Base-by-base conservation (phyloP, 2,113 vertebrate genomes). In the Cebus imitator region DNA sequence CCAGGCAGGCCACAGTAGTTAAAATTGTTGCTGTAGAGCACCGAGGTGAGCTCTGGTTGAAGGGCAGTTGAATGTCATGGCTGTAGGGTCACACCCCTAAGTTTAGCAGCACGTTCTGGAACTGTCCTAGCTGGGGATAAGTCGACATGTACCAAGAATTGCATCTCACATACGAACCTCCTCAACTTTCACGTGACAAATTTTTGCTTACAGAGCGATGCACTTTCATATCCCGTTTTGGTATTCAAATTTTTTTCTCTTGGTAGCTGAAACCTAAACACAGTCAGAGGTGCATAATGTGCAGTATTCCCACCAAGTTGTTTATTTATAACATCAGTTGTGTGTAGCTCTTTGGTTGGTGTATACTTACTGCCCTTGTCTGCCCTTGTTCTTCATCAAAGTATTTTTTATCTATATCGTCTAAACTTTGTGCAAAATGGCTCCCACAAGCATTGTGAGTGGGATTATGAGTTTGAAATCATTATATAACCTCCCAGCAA, bases 111-210 rank as follows among this genome's bases (percentile, higher is more conserved):
- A 0, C 13, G 2, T 37, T n/a, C 75, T 32, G 10, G 75, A 55
- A 48, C n/a, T 66, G 7, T 25, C 43, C 40, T 61, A 8, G 48
- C n/a, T 93, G 64, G 52, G 9, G 25, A 23, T 4, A 8, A 50
- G 40, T 16, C 32, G 5, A 2, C 0, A 2, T 0, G 8, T 13
- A 10, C 0, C 4, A n/a, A 4, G 35, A 23, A 14, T 2, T 75
- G 40, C 8, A 14, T 9, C 18, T 21, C 43, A 35, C 6, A 0
- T 2, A 16, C 30, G 72, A 89, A 64, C 8, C 13, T 40, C 64
- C 11, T 81, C 23, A n/a, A 32, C 3, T 2, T 23, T 58, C 45
- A 9, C 2, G 0, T 13, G 7, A 3, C 32, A 40, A 0, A 30
- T 5, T 37, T 78, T 73, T 80, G 84, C 23, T 84, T 58, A 25